A percentile compares a stretch with the other conserved stretches of the same genome.
Evolutionary conservation across 2,113 vertebrate genomes (phyloP).

Genomic region (Anthoscopus minutus): DNA sequence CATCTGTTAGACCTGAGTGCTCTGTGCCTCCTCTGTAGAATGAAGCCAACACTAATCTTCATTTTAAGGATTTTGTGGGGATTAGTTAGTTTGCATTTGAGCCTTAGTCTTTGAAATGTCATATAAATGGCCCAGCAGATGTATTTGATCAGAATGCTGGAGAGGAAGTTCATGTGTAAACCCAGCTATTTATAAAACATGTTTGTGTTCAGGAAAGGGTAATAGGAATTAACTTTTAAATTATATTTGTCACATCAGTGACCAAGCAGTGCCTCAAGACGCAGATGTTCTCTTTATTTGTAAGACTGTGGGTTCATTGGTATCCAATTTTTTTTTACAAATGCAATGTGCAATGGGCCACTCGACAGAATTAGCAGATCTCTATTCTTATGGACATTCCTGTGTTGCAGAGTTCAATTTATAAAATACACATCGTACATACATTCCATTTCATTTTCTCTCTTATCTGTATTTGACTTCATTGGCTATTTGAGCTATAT

Average conservation of each 20-base stretch:
- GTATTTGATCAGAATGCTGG: not conserved
- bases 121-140: not conserved
- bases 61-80: not conserved
- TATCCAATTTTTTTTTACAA: not conserved
- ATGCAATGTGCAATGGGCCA: not conserved
- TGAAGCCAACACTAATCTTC: not conserved
- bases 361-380: not conserved
- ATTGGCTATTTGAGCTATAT: not conserved
- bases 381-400: not conserved
- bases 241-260: not conserved
- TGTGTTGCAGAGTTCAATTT: not conserved
- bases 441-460: not conserved
- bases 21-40: not conserved
- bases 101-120: not conserved
- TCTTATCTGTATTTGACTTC: not conserved
- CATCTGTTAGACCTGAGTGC: not conserved
- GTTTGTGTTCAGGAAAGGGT: not conserved
- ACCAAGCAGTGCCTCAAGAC: not conserved
- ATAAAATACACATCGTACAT: accelerated
- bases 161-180: not conserved
- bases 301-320: not conserved
- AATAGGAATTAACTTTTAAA: not conserved
- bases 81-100: not conserved
- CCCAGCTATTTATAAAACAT: not conserved
- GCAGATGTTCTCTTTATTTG: not conserved